Percentiles rank a stretch among this genome's conserved stretches.
These are phyloP conservation scores for Aphaenogaster floridana DNA, from an alignment of 1,140 invertebrate species.

Conservation along the genomic window DNA sequence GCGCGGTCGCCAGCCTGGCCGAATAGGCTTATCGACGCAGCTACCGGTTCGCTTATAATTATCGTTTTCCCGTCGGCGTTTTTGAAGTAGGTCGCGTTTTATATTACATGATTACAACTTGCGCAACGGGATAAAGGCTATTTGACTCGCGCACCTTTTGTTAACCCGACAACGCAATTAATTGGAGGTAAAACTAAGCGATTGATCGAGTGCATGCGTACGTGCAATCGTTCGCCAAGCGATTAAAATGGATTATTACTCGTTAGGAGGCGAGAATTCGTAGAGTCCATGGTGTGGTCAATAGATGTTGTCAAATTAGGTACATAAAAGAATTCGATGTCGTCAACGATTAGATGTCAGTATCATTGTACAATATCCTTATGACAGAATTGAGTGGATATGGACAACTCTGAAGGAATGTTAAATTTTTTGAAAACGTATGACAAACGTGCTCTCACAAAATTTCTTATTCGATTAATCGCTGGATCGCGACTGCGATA, in stretches of 20 bases:
- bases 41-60: conserved; percentile 36
- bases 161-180: conserved; percentile 52
- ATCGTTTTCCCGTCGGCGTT: conserved; percentile 35
- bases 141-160: conserved; percentile 46
- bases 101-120: conserved; percentile 44
- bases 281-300: too few relatives aligned
- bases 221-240: conserved; percentile 9
- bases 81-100: conserved; percentile 42
- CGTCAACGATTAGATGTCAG: too few relatives aligned
- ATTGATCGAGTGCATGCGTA: not conserved
- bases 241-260: not conserved
- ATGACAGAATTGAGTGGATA: too few relatives aligned
- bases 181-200: conserved; percentile 24
- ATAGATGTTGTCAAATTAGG: too few relatives aligned
- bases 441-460: too few relatives aligned
- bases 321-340: too few relatives aligned
- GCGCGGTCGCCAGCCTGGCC: conserved; percentile 3
- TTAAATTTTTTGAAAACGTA: too few relatives aligned
- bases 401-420: too few relatives aligned
- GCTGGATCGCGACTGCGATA: too few relatives aligned
- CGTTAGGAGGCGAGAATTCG: too few relatives aligned
- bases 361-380: too few relatives aligned
- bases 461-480: too few relatives aligned
- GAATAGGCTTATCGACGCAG: conserved; percentile 44
- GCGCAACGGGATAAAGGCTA: conserved; percentile 26